A percentile compares a stretch with the other conserved stretches of the same genome.
These are phyloP conservation scores for Drosophila ironensis DNA, from an alignment of 1,140 invertebrate genomes.

Conservation along the genomic window DNA sequence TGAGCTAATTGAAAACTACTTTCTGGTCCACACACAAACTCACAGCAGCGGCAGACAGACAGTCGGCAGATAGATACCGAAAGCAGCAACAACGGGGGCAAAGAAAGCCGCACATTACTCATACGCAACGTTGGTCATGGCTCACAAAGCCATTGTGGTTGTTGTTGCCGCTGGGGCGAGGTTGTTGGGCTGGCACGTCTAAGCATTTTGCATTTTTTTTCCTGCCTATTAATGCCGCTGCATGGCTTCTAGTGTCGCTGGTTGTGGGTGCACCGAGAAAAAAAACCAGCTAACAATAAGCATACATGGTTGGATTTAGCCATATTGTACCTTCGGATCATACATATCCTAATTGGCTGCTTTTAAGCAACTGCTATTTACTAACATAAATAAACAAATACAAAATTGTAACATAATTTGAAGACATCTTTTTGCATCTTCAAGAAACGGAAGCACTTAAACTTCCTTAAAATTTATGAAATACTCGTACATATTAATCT, in stretches of 20 bases:
- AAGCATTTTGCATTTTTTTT: slow-evolving; percentile 60
- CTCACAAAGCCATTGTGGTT: slow-evolving; percentile 32
- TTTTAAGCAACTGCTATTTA: too few relatives aligned
- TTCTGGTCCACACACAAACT: slow-evolving; percentile 18
- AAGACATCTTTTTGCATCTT: too few relatives aligned
- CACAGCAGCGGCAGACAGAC: not conserved
- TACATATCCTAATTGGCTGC: too few relatives aligned
- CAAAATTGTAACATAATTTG: too few relatives aligned
- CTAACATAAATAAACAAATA: too few relatives aligned
- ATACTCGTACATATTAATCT: too few relatives aligned
- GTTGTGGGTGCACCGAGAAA: not conserved
- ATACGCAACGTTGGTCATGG: slow-evolving; percentile 56
- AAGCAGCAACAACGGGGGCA: slow-evolving; percentile 13
- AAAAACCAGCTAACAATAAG: not conserved
- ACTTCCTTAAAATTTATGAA: too few relatives aligned
- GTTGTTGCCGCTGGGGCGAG: slow-evolving; percentile 11
- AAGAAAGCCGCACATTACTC: slow-evolving; percentile 72
- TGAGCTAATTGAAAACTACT: slow-evolving; percentile 76
- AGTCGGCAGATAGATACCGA: slow-evolving; percentile 2
- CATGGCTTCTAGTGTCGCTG: slow-evolving; percentile 52
- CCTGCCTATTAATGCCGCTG: slow-evolving; percentile 64
- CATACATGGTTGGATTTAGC: too few relatives aligned
- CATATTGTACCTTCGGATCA: too few relatives aligned
- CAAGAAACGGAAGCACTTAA: too few relatives aligned
- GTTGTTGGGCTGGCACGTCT: slow-evolving; percentile 44